Evolutionary conservation across 2,113 vertebrate species (phyloP).

Genomic region (Indicator indicator): DNA sequence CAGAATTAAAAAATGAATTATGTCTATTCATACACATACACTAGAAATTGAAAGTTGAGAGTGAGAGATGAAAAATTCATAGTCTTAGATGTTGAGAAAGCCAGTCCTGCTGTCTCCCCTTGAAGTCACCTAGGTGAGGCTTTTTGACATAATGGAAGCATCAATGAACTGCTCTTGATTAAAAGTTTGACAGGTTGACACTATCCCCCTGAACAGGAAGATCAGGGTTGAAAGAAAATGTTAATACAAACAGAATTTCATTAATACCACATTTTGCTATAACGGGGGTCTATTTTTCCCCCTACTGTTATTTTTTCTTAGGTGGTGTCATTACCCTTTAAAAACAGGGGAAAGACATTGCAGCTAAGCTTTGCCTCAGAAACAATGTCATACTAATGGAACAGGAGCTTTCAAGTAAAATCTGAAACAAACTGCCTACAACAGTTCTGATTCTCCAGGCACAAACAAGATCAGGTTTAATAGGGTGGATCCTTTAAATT

Average conservation of each 20-base stretch:
- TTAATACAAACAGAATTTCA: slow-evolving; percentile 78
- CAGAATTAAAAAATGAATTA: not conserved
- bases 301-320: slow-evolving; percentile 45
- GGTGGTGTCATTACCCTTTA: slow-evolving; percentile 55
- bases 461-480: slow-evolving; percentile 13
- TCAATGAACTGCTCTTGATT: slow-evolving; percentile 66
- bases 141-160: slow-evolving; percentile 66
- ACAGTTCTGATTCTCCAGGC: slow-evolving; percentile 10
- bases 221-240: slow-evolving; percentile 63
- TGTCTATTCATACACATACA: not conserved
- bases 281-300: slow-evolving; percentile 5
- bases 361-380: slow-evolving; percentile 50
- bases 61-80: slow-evolving; percentile 53
- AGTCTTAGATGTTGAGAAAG: slow-evolving; percentile 28
- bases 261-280: slow-evolving; percentile 66
- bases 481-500: slow-evolving; percentile 12
- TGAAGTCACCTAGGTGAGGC: slow-evolving; percentile 60
- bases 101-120: slow-evolving; percentile 57
- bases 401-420: slow-evolving; percentile 48
- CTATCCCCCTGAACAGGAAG: slow-evolving; percentile 46
- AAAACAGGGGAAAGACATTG: not conserved
- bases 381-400: slow-evolving; percentile 44
- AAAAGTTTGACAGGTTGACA: slow-evolving; percentile 74
- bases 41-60: slow-evolving; percentile 23
- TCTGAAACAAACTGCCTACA: slow-evolving; percentile 43